These are phyloP conservation scores for Standfussiana lucernea DNA, from an alignment of 2,888 invertebrate species.

Conservation along the genomic window DNA sequence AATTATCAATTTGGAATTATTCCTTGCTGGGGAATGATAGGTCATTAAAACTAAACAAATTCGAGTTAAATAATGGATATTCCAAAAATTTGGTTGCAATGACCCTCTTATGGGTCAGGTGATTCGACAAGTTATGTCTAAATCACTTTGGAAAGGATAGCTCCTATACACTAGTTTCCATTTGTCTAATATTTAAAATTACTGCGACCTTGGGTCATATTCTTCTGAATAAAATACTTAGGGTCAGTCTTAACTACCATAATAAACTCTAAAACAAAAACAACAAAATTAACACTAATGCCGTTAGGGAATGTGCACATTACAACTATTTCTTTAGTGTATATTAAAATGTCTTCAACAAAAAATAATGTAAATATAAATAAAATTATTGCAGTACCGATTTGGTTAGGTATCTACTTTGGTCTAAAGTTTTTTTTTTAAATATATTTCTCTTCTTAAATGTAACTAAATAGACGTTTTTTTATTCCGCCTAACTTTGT, in stretches of 20 bases:
- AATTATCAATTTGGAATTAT: conserved; percentile 88
- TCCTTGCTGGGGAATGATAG: conserved; percentile 88
- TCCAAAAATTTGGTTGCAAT: conserved; percentile 60
- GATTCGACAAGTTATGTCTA: conserved; percentile 38
- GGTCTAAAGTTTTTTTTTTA: conserved; percentile 78
- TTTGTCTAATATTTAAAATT: conserved; percentile 62
- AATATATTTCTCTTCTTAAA: conserved; percentile 51
- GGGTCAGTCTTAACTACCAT: conserved; percentile 89
- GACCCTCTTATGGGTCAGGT: conserved; percentile 33
- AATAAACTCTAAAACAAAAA: conserved; percentile 89
- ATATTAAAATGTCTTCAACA: conserved; percentile 87
- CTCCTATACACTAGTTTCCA: conserved; percentile 59
- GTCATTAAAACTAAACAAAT: conserved; percentile 86
- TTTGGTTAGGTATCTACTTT: conserved; percentile 90
- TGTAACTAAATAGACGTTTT: conserved; percentile 79
- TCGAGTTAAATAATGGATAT: conserved; percentile 82
- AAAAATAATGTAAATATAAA: conserved; percentile 85
- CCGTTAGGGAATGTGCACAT: conserved; percentile 90
- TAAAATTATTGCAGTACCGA: conserved; percentile 89
- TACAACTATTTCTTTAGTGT: conserved; percentile 86
- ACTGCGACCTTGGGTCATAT: conserved; percentile 77
- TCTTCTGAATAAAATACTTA: conserved; percentile 84
- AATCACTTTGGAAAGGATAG: conserved; percentile 53
- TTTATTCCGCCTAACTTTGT: conserved; percentile 87
- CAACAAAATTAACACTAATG: conserved; percentile 87